A percentile compares a stretch with the other conserved stretches of the same genome.
These are phyloP conservation scores for Anas acuta DNA, from an alignment of 2,797 vertebrate genomes.

Conservation along the genomic window DNA sequence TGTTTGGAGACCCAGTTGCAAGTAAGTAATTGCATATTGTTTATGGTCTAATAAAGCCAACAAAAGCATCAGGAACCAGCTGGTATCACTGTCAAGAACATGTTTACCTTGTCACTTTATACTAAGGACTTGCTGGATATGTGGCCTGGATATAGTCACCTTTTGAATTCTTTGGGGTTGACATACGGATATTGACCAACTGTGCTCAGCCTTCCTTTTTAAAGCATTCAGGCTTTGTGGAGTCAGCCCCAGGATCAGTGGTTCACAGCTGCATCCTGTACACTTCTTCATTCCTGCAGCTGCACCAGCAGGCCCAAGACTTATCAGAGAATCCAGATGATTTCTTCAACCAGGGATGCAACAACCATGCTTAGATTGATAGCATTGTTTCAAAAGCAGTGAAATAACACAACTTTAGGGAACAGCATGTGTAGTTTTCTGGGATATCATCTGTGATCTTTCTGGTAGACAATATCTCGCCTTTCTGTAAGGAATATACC, in stretches of 20 bases:
- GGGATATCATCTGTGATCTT: background rate
- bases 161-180: background rate
- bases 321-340: accelerated
- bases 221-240: background rate
- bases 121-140: background rate
- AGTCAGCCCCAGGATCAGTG: background rate
- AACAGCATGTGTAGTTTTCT: background rate
- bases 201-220: background rate
- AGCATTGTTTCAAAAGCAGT: background rate
- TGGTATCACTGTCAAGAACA: background rate
- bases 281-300: background rate
- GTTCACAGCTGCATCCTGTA: no score
- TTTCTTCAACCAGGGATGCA: background rate
- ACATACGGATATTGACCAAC: background rate
- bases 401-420: background rate
- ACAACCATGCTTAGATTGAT: background rate
- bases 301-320: background rate
- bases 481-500: background rate
- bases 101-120: background rate
- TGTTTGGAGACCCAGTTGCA: accelerated
- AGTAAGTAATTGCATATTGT: background rate
- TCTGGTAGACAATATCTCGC: background rate
- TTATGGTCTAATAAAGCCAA: background rate
- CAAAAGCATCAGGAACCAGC: background rate
- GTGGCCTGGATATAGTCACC: background rate